Conservation (phyloP, 2,888 invertebrate genomes). For the Folsomia manolachei region DNA sequence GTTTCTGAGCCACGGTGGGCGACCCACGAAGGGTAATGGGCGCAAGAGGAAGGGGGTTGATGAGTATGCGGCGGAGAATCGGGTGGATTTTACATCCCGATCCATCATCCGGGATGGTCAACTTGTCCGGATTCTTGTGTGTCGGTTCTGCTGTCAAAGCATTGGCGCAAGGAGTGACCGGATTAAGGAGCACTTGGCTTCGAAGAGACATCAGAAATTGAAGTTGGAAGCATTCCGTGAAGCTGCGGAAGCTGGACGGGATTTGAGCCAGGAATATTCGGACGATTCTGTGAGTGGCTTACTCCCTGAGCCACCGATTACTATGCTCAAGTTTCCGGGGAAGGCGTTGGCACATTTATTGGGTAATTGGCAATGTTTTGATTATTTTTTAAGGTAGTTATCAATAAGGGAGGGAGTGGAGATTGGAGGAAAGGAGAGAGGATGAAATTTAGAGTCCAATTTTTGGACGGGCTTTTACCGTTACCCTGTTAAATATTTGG, state of each 20-base stretch:
- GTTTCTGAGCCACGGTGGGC: slow-evolving; percentile 51
- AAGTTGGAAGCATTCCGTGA: slow-evolving; percentile 51
- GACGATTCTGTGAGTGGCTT: slow-evolving; percentile 49
- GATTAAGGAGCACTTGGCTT: slow-evolving; percentile 51
- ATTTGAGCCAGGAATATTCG: slow-evolving; percentile 50
- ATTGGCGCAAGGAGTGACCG: slow-evolving; percentile 50
- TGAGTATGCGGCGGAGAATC: slow-evolving; percentile 51
- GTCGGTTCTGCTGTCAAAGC: slow-evolving; percentile 51
- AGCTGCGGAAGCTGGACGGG: slow-evolving; percentile 50
- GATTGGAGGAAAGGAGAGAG: no score
- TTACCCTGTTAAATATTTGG: no score
- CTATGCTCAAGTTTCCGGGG: slow-evolving; percentile 51
- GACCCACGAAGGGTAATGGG: slow-evolving; percentile 51
- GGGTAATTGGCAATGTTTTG: slow-evolving; percentile 33
- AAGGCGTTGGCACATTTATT: slow-evolving; percentile 50
- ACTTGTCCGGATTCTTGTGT: slow-evolving; percentile 50
- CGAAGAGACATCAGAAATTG: slow-evolving; percentile 50
- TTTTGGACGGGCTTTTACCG: no score
- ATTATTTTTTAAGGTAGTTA: neutral
- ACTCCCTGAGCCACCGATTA: slow-evolving; percentile 51
- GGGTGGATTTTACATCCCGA: slow-evolving; percentile 51
- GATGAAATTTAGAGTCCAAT: no score
- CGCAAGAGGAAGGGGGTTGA: slow-evolving; percentile 51
- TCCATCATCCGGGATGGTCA: slow-evolving; percentile 51
- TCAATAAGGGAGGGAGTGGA: no score